Conservation (phyloP, 2,113 vertebrate genomes). For the Pyrgilauda ruficollis region DNA sequence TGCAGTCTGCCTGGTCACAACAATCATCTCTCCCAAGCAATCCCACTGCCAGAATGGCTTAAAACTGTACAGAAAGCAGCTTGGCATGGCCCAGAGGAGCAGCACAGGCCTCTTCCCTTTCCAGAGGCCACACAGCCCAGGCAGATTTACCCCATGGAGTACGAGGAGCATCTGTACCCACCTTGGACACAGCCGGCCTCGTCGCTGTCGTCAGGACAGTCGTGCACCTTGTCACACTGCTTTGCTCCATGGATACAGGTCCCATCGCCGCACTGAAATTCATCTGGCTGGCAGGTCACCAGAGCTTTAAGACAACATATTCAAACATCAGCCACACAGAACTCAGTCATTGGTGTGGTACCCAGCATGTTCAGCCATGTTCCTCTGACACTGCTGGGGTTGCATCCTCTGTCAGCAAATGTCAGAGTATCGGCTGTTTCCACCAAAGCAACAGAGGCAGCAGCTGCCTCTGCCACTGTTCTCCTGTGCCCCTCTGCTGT, state of each 20-base stretch:
- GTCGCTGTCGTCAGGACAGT: constrained; percentile 91
- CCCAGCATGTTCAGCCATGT: neutral
- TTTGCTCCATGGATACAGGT: constrained; percentile 89
- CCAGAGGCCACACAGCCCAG: neutral
- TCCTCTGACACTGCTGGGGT: neutral
- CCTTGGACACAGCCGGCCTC: constrained; percentile 90
- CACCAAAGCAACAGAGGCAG: neutral
- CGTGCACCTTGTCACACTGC: constrained; percentile 87
- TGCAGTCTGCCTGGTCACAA: neutral
- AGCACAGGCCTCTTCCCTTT: neutral
- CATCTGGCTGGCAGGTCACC: constrained; percentile 87
- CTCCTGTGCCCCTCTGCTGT: neutral
- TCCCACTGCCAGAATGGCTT: neutral
- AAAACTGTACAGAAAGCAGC: neutral
- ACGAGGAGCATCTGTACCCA: constrained; percentile 41
- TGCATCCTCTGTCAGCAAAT: neutral
- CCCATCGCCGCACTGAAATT: constrained; percentile 92
- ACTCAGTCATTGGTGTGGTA: neutral
- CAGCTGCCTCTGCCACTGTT: neutral
- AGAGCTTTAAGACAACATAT: constrained; percentile 71
- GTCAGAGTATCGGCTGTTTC: neutral
- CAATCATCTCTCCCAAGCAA: neutral
- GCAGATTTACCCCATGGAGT: neutral
- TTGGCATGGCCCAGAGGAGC: neutral
- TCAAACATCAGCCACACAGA: neutral